Evolutionary conservation across 2,888 invertebrate genomes (phyloP).

Genomic region (Cyclophora albipunctata): DNA sequence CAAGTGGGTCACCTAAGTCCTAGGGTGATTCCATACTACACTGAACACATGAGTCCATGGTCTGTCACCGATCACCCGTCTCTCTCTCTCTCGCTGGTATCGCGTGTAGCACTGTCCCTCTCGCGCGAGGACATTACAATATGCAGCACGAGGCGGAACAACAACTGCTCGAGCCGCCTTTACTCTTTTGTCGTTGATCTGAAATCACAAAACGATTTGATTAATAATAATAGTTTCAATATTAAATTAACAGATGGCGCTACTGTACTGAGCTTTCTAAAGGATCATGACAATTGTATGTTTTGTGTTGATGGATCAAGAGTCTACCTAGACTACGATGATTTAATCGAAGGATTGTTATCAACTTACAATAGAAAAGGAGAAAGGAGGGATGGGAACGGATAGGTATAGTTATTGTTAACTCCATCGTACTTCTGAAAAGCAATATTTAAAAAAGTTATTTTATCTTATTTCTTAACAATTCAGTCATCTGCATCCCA

Average conservation of each 20-base stretch:
- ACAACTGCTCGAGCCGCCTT: slow-evolving; percentile 95
- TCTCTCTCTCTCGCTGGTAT: slow-evolving; percentile 32
- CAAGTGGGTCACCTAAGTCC: slow-evolving; percentile 42
- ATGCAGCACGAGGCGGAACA: slow-evolving; percentile 95
- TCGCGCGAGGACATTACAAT: slow-evolving; percentile 80
- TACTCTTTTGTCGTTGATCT: slow-evolving; percentile 97
- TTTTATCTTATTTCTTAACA: no score
- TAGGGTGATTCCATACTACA: slow-evolving; percentile 46
- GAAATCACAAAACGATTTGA: slow-evolving; percentile 51
- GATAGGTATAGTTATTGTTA: slow-evolving; percentile 36
- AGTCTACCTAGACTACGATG: no score
- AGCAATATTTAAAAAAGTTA: slow-evolving; percentile 18
- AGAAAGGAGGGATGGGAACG: slow-evolving; percentile 35
- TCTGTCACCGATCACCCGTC: slow-evolving; percentile 38
- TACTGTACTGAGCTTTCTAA: neutral
- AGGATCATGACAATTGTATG: neutral
- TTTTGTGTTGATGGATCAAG: neutral
- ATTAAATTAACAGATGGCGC: neutral
- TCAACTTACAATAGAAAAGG: slow-evolving; percentile 35
- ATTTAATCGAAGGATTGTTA: no score
- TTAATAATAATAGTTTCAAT: neutral
- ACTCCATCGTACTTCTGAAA: slow-evolving; percentile 68
- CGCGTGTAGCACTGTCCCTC: slow-evolving; percentile 32
- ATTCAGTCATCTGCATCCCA: slow-evolving; percentile 9
- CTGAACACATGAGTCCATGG: slow-evolving; percentile 64